Base-by-base conservation (phyloP, 2,888 invertebrate genomes). In the Tetrapedia diversipes region DNA sequence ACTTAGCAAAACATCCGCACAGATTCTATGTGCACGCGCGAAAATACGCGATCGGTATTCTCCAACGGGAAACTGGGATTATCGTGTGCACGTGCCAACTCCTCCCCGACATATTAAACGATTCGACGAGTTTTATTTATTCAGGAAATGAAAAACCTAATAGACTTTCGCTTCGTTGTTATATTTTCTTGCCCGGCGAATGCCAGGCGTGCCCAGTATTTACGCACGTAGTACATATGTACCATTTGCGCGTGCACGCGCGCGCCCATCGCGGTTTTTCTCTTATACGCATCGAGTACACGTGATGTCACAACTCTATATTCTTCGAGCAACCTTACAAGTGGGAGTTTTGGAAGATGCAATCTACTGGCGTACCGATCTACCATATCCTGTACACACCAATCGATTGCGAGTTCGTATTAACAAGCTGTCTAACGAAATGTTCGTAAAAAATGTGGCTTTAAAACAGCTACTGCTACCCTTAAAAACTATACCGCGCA, bases 141-240 rank as follows among this genome's bases (percentile, higher is more conserved):
- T 85, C 85, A 83, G 76, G 83, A 85, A 85, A 85, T 85, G 85
- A 85, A 85, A 85, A 85, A 83, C 85, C 85, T 85, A 85, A 85
- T 85, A 85, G 85, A 85, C 85, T 85, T 85, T 83, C 77, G 85
- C 85, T 72, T 79, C 85, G 85, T 80, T 85, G 82, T 82, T 82
- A 85, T 84, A 84, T 85, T 84, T 84, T 85, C 84, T 85, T 84
- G 76, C 81, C 77, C 65, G 54, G 53, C 71, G 68, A 68, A 64
- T 71, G 73, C 67, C 75, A 61, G 66, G 56, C 59, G 29, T 51
- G 60, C 32, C 60, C 57, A 76, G 70, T 84, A 76, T 84, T 84
- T 82, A 81, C 80, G 82, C 70, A 80, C 80, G 67, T n/a, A n/a
- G n/a, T n/a, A n/a, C n/a, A n/a, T n/a, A n/a, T n/a, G n/a, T 80